Base-by-base conservation (phyloP, 2,888 invertebrate genomes). In the Timema cristinae region DNA sequence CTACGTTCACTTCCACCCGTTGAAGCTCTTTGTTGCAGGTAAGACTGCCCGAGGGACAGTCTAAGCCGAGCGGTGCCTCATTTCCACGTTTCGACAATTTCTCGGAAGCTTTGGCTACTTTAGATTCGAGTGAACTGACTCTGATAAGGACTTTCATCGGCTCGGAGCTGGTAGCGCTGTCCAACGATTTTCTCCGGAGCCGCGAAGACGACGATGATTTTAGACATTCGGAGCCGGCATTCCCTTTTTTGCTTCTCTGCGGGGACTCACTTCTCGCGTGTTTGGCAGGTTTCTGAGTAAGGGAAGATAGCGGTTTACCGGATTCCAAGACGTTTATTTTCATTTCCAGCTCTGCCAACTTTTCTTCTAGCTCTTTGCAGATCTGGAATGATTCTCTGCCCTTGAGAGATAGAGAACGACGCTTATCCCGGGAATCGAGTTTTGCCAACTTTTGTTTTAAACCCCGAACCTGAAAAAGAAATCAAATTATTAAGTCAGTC, bases 281-380 rank as follows among this genome's bases (percentile, higher is more conserved):
- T 76, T 72, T 80, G 75, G 47, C 77, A 67, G 75, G 76, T 78
- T 72, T 79, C 78, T 56, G 75, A 77, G 10, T 80, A 79, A 66
- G 77, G 11, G 66, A 51, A 16, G 66, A 13, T n/a, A 72, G n/a
- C 47, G 71, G 49, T 73, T 81, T 82, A 4, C 82, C 82, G 6
- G 82, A 83, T 79, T 92, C 91, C 70, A 92, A 81, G 75, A 88
- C 85, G 71, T 88, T 85, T 67, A 93, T 90, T 83, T 92, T 93
- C 68, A 87, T 89, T 82, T 94, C 93, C 73, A 94, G 81, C 80
- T 93, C 91, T n/a, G 87, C 87, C 66, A 94, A 85, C 81, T 94
- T 94, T 75, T 92, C 91, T 81, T 95, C 95, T 16, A 95, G 87
- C 81, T 94, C 93, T 81, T 92, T 93, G 13, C 91, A 90, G 66